Evolutionary conservation across 1,140 invertebrate species (phyloP), one percentile per base, ranked within the genome.

Genomic region (Hydropsyche tenuis): DNA sequence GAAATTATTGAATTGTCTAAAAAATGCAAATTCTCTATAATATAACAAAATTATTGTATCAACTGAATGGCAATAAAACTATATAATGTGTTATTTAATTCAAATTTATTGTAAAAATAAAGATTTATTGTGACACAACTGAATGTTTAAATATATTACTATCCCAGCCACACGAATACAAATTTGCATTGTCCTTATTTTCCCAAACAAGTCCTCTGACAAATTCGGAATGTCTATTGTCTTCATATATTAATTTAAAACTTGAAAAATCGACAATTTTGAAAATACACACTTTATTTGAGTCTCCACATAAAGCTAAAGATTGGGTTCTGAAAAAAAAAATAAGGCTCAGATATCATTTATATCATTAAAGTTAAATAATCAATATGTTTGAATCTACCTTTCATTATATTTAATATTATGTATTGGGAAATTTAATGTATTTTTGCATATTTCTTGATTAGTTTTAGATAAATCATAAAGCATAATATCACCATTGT

Each of bases 261-360:
- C 79, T 79, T 20, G 73, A 65, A 27, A 78, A 75, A 14, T 79
- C 77, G 2, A 37, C 73, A 16, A 81, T 64, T 46, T 81, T 77
- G 74, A 81, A 84, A 2, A 84, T 81, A 23, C 81, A 79, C 18
- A 85, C 79, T 56, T 79, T 82, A 78, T 81, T 84, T 73, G 85
- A 84, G 77, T 85, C 84, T 80, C 84, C 82, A 66, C 82, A 84
- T 5, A 85, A 80, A 53, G 82, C 83, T 48, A 85, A 68, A 73
- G 79, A 79, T 20, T 81, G 77, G 6, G 75, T 77, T 63, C 84
- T 85, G 77, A 16, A 83, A n/a, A 84, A 43, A 56, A 75, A 75
- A 65, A 63, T 46, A 76, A 20, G 2, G 5, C 2, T 25, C 9
- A 48, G 18, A 42, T 53, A 14, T 3, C 14, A 48, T 18, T 6